These are phyloP conservation scores for Chiloscyllium punctatum DNA, from an alignment of 2,797 vertebrate species.

Conservation along the genomic window DNA sequence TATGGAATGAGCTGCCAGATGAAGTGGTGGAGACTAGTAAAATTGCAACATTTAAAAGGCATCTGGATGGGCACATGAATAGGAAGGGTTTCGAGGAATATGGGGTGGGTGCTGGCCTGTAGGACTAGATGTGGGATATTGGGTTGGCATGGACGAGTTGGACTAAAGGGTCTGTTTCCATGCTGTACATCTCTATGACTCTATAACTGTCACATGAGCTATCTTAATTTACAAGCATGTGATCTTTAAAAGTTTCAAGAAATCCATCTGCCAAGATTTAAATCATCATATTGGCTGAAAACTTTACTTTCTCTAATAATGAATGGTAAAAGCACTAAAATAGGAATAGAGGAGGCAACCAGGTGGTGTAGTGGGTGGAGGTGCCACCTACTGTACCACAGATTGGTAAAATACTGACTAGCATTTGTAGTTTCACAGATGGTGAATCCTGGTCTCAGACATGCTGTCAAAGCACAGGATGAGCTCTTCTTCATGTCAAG, in stretches of 20 bases:
- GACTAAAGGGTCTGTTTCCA: too few species aligned
- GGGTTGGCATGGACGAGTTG: too few species aligned
- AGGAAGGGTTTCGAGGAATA: too few species aligned
- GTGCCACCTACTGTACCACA: neutral
- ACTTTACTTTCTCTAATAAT: neutral
- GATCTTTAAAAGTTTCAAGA: neutral
- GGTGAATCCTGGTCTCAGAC: conserved; percentile 1
- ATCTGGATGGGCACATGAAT: too few species aligned
- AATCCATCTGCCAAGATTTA: neutral
- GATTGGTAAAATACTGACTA: conserved; percentile 1
- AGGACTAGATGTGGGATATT: too few species aligned
- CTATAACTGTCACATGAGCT: neutral
- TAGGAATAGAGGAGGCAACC: neutral
- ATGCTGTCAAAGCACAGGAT: neutral
- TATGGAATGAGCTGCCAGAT: too few species aligned
- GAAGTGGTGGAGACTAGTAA: too few species aligned
- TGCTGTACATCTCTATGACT: too few species aligned
- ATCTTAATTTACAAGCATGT: neutral
- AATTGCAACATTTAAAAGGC: too few species aligned
- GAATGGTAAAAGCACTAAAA: conserved; percentile 10
- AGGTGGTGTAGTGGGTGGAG: conserved; percentile 24
- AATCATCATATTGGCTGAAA: neutral
- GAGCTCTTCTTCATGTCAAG: neutral
- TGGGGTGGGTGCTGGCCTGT: too few species aligned
- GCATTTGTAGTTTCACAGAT: conserved; percentile 25